Percentiles rank a stretch among this genome's conserved stretches.
Evolutionary conservation across 2,888 invertebrate genomes (phyloP).

Genomic region (Tenodera sinensis): DNA sequence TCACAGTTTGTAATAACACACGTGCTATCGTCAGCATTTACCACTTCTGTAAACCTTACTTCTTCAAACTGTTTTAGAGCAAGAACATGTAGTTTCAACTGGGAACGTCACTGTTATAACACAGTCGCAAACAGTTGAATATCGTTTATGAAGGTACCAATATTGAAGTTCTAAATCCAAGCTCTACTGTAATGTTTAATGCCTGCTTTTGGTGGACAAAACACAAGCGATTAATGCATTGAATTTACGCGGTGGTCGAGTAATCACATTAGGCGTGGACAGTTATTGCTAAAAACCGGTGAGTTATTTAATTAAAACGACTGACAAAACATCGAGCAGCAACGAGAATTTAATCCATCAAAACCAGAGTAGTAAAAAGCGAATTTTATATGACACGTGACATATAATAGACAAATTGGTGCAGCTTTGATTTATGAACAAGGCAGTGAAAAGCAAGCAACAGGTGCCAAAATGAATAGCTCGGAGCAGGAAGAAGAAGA

Average conservation of each 20-base stretch:
- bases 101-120: too few species aligned
- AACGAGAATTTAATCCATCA: not conserved
- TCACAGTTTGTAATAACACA: too few species aligned
- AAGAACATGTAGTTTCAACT: too few species aligned
- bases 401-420: too few species aligned
- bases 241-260: not conserved
- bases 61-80: too few species aligned
- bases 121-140: too few species aligned
- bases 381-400: too few species aligned
- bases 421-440: not conserved
- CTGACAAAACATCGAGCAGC: not conserved
- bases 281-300: not conserved
- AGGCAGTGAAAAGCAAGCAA: not conserved
- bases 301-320: not conserved
- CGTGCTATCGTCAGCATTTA: too few species aligned
- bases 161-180: too few species aligned
- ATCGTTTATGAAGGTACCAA: too few species aligned
- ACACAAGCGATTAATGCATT: not conserved
- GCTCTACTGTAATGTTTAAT: too few species aligned
- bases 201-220: not conserved
- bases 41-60: too few species aligned
- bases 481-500: constrained; percentile 19
- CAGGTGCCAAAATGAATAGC: not conserved
- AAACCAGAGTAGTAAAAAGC: not conserved
- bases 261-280: not conserved